phyloP scores from a whole-genome alignment of 2,113 vertebrate genomes.

The Pipa parva region DNA sequence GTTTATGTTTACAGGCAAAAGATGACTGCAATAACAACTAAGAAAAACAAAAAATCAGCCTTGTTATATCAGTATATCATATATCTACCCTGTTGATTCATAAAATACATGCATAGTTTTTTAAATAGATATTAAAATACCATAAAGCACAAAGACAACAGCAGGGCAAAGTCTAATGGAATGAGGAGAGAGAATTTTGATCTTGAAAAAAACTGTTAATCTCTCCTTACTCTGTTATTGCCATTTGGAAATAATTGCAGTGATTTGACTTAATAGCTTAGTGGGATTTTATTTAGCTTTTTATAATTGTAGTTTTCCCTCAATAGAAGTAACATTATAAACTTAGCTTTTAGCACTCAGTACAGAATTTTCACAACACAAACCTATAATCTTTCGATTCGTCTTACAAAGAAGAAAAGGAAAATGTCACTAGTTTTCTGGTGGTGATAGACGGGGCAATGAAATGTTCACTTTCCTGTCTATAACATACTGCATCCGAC shows the following conservation, averaged over 20 bases:
- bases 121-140: no score
- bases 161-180: neutral
- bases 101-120: no score
- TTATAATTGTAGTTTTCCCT: conserved; percentile 4
- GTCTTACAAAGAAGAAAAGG: neutral
- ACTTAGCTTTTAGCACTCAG: neutral
- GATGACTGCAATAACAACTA: no score
- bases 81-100: no score
- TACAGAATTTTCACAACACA: neutral
- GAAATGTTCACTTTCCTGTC: neutral
- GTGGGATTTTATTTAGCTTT: conserved; percentile 5
- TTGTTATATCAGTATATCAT: no score
- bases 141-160: neutral
- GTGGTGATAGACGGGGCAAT: neutral
- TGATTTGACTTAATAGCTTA: conserved; percentile 2
- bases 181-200: neutral
- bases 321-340: neutral
- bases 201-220: neutral
- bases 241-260: conserved; percentile 13
- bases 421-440: neutral
- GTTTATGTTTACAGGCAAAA: no score
- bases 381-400: conserved; percentile 11
- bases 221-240: neutral
- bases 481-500: neutral
- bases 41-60: no score